A percentile compares a stretch with the other conserved stretches of the same genome.
These are phyloP conservation scores for Danio choprae DNA, from an alignment of 2,797 vertebrate genomes.

Conservation along the genomic window DNA sequence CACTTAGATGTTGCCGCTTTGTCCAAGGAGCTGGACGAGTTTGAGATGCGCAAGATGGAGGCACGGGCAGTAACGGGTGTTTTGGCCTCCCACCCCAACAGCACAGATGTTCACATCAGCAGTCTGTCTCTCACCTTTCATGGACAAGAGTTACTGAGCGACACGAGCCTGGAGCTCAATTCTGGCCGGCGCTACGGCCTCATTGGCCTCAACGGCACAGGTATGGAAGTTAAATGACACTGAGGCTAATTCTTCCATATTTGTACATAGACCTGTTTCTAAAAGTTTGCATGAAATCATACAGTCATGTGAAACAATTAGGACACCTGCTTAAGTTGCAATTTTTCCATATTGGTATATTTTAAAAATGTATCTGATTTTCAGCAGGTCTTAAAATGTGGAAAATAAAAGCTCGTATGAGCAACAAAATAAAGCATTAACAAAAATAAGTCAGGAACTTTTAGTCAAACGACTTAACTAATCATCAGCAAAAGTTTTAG, in stretches of 20 bases:
- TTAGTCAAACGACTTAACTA: too few relatives aligned
- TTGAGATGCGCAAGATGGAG: slow-evolving; percentile 91
- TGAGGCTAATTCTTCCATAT: neutral
- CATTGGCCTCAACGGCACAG: slow-evolving; percentile 96
- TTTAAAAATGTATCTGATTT: too few relatives aligned
- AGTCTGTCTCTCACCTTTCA: slow-evolving; percentile 97
- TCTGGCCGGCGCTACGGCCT: slow-evolving; percentile 95
- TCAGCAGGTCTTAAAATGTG: too few relatives aligned
- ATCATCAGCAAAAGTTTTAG: too few relatives aligned
- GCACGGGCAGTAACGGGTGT: slow-evolving; percentile 94
- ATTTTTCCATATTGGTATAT: too few relatives aligned
- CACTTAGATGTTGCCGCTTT: slow-evolving; percentile 81
- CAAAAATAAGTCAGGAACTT: too few relatives aligned
- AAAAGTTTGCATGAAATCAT: neutral
- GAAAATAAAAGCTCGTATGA: too few relatives aligned
- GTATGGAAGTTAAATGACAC: slow-evolving; percentile 56
- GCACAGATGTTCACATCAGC: slow-evolving; percentile 95
- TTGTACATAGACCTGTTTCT: neutral
- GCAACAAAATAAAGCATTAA: too few relatives aligned
- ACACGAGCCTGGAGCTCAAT: slow-evolving; percentile 95
- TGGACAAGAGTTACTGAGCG: slow-evolving; percentile 93
- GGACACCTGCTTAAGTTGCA: too few relatives aligned
- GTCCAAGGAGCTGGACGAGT: slow-evolving; percentile 91
- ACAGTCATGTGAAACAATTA: too few relatives aligned
- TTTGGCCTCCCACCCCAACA: slow-evolving; percentile 95